Conservation (phyloP, 2,113 vertebrate species). For the Galbula dea region DNA sequence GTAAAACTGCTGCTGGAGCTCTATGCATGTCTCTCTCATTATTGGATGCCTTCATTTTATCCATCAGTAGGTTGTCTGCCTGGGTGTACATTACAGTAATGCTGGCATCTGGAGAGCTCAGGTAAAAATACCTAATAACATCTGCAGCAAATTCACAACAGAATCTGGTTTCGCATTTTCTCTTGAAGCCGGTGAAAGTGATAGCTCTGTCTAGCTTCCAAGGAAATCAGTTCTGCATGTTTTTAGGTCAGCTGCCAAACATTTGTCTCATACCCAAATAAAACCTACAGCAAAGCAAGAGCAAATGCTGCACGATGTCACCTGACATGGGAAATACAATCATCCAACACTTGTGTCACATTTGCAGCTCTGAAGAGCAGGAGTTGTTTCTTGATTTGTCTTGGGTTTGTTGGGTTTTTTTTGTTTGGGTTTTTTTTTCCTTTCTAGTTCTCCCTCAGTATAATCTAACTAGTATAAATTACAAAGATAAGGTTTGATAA, state of each 20-base stretch:
- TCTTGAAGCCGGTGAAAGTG: not conserved
- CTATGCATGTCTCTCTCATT: not conserved
- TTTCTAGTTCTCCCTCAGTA: not conserved
- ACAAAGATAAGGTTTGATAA: not conserved
- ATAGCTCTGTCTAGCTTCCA: not conserved
- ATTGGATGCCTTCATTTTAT: not conserved
- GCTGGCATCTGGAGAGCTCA: not conserved
- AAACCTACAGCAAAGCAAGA: not conserved
- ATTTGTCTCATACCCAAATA: not conserved
- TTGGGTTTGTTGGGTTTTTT: not conserved
- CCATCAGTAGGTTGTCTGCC: not conserved
- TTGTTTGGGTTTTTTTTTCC: not conserved
- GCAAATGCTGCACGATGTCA: not conserved
- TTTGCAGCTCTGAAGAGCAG: not conserved
- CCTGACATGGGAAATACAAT: not conserved
- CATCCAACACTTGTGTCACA: not conserved
- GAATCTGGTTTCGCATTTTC: not conserved
- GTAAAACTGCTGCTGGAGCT: not conserved
- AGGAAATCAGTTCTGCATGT: not conserved
- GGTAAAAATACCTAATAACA: not conserved
- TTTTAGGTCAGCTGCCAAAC: not conserved
- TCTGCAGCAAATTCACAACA: not conserved
- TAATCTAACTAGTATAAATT: not conserved
- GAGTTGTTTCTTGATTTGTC: not conserved
- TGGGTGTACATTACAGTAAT: not conserved